phyloP scores from a whole-genome alignment of 2,113 vertebrate species.

The Columba livia region DNA sequence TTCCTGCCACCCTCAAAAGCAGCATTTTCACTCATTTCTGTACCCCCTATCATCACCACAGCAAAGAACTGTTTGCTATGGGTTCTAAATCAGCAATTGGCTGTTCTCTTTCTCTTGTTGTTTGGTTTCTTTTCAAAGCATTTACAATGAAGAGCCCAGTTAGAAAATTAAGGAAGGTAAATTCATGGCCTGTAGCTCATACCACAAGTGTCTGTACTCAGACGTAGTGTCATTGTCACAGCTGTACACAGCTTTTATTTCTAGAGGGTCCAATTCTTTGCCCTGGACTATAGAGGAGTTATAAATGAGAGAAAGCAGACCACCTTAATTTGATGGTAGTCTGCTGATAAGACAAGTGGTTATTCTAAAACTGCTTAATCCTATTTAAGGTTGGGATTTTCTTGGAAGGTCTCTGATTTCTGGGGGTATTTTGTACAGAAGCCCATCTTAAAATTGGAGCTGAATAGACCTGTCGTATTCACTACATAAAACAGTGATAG shows the following conservation, averaged over 20 bases:
- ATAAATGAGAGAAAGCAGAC: background rate
- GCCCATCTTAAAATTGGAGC: background rate
- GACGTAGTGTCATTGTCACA: background rate
- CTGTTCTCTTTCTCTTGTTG: background rate
- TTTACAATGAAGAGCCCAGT: background rate
- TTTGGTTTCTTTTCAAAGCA: conserved; percentile 4
- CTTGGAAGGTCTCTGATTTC: background rate
- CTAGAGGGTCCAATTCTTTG: background rate
- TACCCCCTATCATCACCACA: background rate
- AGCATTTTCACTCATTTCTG: background rate
- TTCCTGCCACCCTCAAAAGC: background rate
- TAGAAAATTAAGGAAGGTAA: background rate
- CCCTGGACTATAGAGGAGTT: background rate
- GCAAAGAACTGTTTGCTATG: background rate
- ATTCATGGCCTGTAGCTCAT: background rate
- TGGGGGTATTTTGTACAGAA: background rate
- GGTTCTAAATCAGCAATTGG: background rate
- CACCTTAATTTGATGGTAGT: background rate
- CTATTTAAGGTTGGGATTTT: background rate
- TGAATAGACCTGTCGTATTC: background rate
- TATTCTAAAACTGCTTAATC: background rate
- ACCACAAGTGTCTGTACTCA: background rate
- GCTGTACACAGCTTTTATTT: background rate
- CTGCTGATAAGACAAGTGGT: background rate
- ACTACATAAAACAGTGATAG: background rate